Base-by-base conservation (phyloP, 2,113 vertebrate species). In the Clarias batrachus region DNA sequence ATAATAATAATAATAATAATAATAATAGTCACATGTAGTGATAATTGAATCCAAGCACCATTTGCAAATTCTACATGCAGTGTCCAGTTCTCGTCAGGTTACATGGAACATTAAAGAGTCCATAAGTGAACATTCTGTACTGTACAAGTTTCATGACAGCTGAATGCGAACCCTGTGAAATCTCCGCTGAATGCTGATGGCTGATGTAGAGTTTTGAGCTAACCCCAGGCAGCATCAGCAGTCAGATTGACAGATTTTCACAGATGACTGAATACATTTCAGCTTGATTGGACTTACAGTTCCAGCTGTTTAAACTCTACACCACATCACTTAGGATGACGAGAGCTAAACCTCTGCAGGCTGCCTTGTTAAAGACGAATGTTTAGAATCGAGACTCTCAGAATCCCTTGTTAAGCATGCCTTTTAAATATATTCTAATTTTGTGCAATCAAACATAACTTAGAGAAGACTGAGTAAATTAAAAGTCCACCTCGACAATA, bases 1-100 rank as follows among this genome's bases (percentile, higher is more conserved):
- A 70, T 70, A 33, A 70, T 70, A 70, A 70, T 70, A 70, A 70
- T 70, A 71, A 71, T 71, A 71, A 37, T 37, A 71, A 71, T 21
- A 30, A 16, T 68, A 68, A 30, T 27, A 30, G 65, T 13, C 65
- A 68, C n/a, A 30, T 66, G 65, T 66, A 66, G n/a, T 27, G 65
- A 66, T 68, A 12, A 30, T 68, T 13, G n/a, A 68, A 68, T 30
- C n/a, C n/a, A 68, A 68, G n/a, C 3, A 27, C 12, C 27, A 13
- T 14, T 68, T 2, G 1, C n/a, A 30, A 68, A 68, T 68, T 16
- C n/a, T 68, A n/a, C n/a, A 66, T 66, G 65, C 65, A 33, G 30
- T 37, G 16, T 71, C 68, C 68, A 71, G 30, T 19, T 71, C 27
- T 71, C 19, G 17, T 30, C 30, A 37, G 37, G 27, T 71, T 71